A percentile compares a stretch with the other conserved stretches of the same genome.
Conservation (phyloP, 2,797 vertebrate genomes). For the Enteromius unitaeniatus region DNA sequence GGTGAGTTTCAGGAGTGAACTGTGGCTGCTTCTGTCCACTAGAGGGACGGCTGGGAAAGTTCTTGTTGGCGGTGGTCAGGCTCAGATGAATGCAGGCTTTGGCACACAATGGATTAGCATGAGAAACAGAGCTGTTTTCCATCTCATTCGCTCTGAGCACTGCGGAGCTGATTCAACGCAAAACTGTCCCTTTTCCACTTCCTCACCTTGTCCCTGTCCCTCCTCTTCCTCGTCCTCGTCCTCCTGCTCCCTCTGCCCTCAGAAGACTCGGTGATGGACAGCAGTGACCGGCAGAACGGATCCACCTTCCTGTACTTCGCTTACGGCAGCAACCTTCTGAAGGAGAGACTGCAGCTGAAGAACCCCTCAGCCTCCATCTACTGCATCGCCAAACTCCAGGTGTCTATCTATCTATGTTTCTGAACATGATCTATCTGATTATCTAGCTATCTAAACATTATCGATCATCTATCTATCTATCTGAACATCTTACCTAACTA, state of each 20-base stretch:
- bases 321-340: conserved; percentile 79
- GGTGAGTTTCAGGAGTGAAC: neutral
- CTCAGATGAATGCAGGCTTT: conserved; percentile 53
- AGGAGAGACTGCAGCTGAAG: conserved; percentile 75
- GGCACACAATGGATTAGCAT: conserved; percentile 68
- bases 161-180: conserved; percentile 33
- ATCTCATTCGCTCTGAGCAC: conserved; percentile 40
- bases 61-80: conserved; percentile 52
- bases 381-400: conserved; percentile 75
- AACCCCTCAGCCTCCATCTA: conserved; percentile 75
- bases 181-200: conserved; percentile 31
- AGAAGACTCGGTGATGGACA: conserved; percentile 38
- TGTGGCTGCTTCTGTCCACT: neutral
- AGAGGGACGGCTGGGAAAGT: conserved; percentile 36
- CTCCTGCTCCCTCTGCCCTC: conserved; percentile 35
- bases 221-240: conserved; percentile 30
- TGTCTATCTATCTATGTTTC: conserved; percentile 38
- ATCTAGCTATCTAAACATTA: no score
- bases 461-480: no score
- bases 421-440: no score
- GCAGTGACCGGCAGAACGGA: conserved; percentile 57
- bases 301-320: conserved; percentile 78
- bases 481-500: neutral
- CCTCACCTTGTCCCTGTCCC: conserved; percentile 23
- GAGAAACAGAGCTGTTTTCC: conserved; percentile 65